Conservation (phyloP, 2,888 invertebrate genomes). For the Vanessa cardui region DNA sequence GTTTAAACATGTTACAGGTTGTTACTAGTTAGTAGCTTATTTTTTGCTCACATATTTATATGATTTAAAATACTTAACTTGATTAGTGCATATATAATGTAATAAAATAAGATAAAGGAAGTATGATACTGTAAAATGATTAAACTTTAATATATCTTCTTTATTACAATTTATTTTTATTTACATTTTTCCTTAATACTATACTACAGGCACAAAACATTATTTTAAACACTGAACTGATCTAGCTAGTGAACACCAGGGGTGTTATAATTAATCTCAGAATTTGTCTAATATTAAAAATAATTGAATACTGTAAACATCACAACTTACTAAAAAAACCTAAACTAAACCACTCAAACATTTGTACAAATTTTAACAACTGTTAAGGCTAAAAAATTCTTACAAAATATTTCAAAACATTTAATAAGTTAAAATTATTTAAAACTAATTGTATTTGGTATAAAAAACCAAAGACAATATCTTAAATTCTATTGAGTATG, state of each 20-base stretch:
- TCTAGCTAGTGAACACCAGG: conserved; percentile 35
- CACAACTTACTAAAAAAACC: conserved; percentile 2
- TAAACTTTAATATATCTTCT: conserved; percentile 27
- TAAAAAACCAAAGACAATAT: neutral
- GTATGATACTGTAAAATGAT: conserved; percentile 10
- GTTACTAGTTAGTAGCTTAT: neutral
- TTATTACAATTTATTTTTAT: conserved; percentile 25
- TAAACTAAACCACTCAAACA: conserved; percentile 4
- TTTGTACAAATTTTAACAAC: neutral
- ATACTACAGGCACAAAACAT: conserved; percentile 4
- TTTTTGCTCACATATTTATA: neutral
- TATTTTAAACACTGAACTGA: conserved; percentile 13
- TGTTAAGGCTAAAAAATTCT: neutral
- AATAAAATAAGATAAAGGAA: conserved; percentile 13
- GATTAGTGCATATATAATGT: neutral
- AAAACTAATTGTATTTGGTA: neutral
- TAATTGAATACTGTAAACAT: conserved; percentile 23
- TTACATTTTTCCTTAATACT: conserved; percentile 15
- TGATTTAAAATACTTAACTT: neutral
- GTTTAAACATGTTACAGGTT: neutral
- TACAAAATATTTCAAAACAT: neutral
- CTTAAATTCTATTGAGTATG: conserved; percentile 11
- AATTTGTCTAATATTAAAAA: neutral
- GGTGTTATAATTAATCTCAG: conserved; percentile 19
- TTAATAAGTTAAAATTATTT: neutral